phyloP scores from a whole-genome alignment of 2,888 invertebrate genomes.

The Kuschelorhynchus macadamiae region DNA sequence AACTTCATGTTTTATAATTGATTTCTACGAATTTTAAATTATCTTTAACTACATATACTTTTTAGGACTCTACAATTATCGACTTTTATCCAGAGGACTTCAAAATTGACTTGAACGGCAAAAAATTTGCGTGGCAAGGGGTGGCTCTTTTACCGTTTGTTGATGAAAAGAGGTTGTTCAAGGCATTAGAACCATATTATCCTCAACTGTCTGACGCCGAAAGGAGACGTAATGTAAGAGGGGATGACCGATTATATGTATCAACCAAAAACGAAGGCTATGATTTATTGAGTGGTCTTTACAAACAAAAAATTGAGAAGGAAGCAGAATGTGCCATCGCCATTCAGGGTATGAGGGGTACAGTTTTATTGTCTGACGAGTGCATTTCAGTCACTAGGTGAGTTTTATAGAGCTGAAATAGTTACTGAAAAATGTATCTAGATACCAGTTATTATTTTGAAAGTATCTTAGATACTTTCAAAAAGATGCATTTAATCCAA shows the following conservation, averaged over 20 bases:
- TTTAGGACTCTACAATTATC: slow-evolving; percentile 92
- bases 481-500: no score
- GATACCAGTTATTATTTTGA: no score
- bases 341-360: slow-evolving; percentile 88
- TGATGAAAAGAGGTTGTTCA: slow-evolving; percentile 90
- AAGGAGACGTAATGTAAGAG: slow-evolving; percentile 88
- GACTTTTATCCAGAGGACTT: slow-evolving; percentile 99
- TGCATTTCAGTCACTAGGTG: slow-evolving; percentile 79
- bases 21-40: no score
- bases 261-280: slow-evolving; percentile 80
- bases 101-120: slow-evolving; percentile 98
- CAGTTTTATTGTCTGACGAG: slow-evolving; percentile 80
- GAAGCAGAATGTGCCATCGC: slow-evolving; percentile 75
- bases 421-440: no score
- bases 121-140: slow-evolving; percentile 99
- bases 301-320: slow-evolving; percentile 71
- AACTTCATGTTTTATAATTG: no score
- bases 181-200: slow-evolving; percentile 87
- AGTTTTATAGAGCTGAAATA: no score
- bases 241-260: slow-evolving; percentile 93
- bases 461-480: no score
- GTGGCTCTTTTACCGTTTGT: slow-evolving; percentile 98
- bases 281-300: slow-evolving; percentile 79
- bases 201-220: slow-evolving; percentile 86
- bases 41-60: no score